phyloP scores from a whole-genome alignment of 2,113 vertebrate species.

The Percopsis transmontana region DNA sequence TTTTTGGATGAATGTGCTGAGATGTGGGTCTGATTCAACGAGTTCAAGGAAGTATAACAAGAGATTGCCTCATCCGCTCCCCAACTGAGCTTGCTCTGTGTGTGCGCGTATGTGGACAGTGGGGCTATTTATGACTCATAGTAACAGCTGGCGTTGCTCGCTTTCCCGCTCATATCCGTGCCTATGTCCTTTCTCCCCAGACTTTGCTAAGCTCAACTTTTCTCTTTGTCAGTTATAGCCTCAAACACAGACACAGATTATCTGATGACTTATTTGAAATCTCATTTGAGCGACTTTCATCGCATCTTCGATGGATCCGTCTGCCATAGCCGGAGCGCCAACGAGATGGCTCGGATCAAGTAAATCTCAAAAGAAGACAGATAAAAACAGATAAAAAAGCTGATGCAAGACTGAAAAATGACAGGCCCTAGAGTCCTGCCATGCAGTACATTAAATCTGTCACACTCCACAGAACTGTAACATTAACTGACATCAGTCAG shows the following conservation, averaged over 20 bases:
- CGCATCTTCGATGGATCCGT: slow-evolving; percentile 1
- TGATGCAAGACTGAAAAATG: background rate
- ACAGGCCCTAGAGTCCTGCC: slow-evolving; percentile 18
- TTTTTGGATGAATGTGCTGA: slow-evolving; percentile 8
- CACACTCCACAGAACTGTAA: slow-evolving; percentile 36
- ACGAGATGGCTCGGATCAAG: background rate
- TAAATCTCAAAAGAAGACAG: slow-evolving; percentile 7
- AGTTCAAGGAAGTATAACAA: background rate
- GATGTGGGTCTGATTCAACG: slow-evolving; percentile 1
- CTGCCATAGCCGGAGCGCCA: background rate
- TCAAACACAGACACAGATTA: background rate
- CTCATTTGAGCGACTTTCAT: background rate
- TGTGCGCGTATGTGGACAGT: slow-evolving; percentile 32
- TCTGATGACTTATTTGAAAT: slow-evolving; percentile 1
- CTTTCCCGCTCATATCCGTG: slow-evolving; percentile 5
- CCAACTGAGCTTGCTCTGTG: background rate
- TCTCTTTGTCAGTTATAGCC: background rate
- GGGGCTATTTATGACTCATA: slow-evolving; percentile 48
- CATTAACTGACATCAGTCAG: background rate
- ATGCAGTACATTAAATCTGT: slow-evolving; percentile 46
- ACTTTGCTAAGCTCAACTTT: slow-evolving; percentile 1
- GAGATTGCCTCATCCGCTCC: background rate
- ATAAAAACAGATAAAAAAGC: background rate
- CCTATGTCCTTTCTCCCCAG: slow-evolving; percentile 11
- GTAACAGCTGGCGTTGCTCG: slow-evolving; percentile 47